Evolutionary conservation across 2,797 vertebrate species (phyloP).

Genomic region (Petrocephalus sullivani): DNA sequence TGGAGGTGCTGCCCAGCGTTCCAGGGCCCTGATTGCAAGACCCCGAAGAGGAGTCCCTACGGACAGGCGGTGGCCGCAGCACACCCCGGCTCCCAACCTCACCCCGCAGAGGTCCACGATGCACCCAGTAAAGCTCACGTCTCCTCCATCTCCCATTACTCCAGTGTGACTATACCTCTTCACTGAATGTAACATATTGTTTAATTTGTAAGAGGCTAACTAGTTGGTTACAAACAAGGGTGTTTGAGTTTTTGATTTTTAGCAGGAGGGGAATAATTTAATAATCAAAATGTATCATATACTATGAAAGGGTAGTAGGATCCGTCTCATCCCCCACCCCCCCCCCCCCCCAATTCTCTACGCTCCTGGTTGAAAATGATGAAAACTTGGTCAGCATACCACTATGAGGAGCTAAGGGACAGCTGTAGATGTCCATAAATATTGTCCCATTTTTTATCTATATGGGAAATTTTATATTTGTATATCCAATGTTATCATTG

Average conservation of each 20-base stretch:
- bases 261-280: neutral
- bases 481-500: neutral
- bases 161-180: neutral
- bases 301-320: too few species aligned
- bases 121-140: constrained; percentile 53
- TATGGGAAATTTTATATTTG: neutral
- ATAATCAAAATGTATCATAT: neutral
- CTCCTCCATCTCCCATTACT: neutral
- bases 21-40: constrained; percentile 80
- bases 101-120: constrained; percentile 49
- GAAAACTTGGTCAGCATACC: neutral
- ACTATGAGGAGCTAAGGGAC: neutral
- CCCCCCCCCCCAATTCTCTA: neutral
- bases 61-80: constrained; percentile 39
- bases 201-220: neutral
- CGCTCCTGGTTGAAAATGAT: neutral
- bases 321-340: too few species aligned
- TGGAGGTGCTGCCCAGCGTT: constrained; percentile 95
- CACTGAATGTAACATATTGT: neutral
- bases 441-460: neutral
- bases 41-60: constrained; percentile 65
- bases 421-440: neutral
- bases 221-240: neutral
- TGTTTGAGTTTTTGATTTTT: neutral
- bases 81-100: constrained; percentile 32